Conservation (phyloP, 2,113 vertebrate genomes). For the Pandion haliaetus region DNA sequence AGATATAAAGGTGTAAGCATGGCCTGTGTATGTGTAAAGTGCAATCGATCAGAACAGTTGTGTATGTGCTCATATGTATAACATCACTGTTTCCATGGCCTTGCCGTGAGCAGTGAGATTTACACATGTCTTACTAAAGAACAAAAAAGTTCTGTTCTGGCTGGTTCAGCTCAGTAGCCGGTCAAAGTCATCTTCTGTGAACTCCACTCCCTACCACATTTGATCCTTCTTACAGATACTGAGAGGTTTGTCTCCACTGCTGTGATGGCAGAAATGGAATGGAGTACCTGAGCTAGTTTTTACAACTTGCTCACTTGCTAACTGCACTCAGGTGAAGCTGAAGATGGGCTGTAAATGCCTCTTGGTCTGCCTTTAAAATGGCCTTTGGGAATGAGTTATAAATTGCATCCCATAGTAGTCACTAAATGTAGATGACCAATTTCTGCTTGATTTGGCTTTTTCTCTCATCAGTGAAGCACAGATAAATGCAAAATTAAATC, state of each 20-base stretch:
- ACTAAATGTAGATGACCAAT: neutral
- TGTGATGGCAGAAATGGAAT: neutral
- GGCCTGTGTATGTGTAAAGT: neutral
- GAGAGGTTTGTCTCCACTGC: neutral
- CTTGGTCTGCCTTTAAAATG: neutral
- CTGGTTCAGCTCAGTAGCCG: neutral
- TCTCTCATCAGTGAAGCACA: neutral
- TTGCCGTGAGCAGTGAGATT: neutral
- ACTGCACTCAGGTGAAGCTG: neutral
- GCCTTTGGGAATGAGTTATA: neutral
- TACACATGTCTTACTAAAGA: neutral
- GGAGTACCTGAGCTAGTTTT: neutral
- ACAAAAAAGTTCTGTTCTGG: neutral
- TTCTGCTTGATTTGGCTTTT: neutral
- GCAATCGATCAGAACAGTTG: neutral
- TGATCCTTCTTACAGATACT: neutral
- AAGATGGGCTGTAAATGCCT: neutral
- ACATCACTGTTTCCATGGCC: too few relatives aligned
- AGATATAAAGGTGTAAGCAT: neutral
- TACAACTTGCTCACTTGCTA: neutral
- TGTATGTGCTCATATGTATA: neutral
- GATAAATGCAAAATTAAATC: neutral
- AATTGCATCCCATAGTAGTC: neutral
- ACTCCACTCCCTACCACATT: too few relatives aligned
- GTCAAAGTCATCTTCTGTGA: neutral